Conservation (phyloP, 2,797 vertebrate species). For the Chloroceryle inda region DNA sequence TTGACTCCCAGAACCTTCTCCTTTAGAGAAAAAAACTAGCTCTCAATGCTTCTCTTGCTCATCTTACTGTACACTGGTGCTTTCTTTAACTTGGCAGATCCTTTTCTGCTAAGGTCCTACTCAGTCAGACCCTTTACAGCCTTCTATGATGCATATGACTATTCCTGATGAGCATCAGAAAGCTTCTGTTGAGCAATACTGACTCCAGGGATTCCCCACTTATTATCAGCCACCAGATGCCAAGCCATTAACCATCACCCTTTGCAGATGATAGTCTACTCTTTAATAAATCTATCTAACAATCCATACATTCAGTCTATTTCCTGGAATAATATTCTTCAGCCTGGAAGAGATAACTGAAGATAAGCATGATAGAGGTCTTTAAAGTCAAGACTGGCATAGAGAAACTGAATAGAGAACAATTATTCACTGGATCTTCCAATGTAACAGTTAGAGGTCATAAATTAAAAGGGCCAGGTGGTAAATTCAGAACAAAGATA, state of each 20-base stretch:
- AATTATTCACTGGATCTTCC: neutral
- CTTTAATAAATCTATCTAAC: neutral
- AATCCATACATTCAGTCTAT: neutral
- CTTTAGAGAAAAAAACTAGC: neutral
- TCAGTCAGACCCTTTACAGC: neutral
- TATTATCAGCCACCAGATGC: neutral
- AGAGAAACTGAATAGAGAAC: neutral
- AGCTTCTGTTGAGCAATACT: neutral
- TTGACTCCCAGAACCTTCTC: neutral
- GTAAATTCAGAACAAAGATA: neutral
- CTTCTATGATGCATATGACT: neutral
- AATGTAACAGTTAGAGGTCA: neutral
- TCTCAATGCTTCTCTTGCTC: neutral
- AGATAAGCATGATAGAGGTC: neutral
- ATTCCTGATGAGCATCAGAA: neutral
- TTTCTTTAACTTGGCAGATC: neutral
- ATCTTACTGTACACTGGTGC: rapidly evolving
- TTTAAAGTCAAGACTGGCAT: neutral
- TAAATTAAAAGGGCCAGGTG: neutral
- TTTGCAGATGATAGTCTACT: neutral
- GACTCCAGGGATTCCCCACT: neutral
- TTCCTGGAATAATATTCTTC: neutral
- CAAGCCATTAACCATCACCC: neutral
- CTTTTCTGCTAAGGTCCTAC: neutral
- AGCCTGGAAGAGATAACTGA: neutral